phyloP scores from a whole-genome alignment of 2,888 invertebrate species.

The Rugalucina vietnamica region DNA sequence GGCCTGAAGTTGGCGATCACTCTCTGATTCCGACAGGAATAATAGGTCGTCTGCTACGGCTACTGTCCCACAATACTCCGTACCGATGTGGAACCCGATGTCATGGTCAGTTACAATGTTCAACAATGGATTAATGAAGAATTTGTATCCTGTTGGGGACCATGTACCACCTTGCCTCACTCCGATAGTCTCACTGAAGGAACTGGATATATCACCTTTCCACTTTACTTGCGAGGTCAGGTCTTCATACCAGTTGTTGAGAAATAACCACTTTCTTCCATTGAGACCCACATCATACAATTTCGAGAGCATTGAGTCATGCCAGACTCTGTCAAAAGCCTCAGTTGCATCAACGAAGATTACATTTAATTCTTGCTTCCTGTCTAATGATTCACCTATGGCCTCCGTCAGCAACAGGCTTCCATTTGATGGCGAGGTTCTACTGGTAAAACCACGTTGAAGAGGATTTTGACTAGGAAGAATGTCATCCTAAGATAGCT shows the following conservation, averaged over 20 bases:
- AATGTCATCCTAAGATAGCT: background rate
- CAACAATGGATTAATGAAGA: too few species aligned
- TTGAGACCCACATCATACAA: background rate
- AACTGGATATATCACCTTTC: background rate
- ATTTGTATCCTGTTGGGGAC: too few species aligned
- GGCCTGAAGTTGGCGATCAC: too few species aligned
- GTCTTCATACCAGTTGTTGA: constrained; percentile 1
- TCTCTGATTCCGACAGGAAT: too few species aligned
- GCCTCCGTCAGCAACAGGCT: background rate
- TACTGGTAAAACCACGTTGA: constrained; percentile 3
- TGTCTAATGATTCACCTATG: background rate
- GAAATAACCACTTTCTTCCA: background rate
- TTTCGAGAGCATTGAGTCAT: background rate
- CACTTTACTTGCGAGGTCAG: background rate
- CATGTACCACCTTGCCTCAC: background rate
- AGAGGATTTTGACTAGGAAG: background rate
- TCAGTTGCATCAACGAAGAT: too few species aligned
- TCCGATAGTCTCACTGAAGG: background rate
- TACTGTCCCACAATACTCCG: too few species aligned
- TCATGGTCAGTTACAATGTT: too few species aligned
- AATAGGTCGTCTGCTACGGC: too few species aligned
- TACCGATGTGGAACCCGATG: too few species aligned
- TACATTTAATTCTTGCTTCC: background rate
- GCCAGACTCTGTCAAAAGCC: background rate
- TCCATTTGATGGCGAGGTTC: background rate